A percentile compares a stretch with the other conserved stretches of the same genome.
Evolutionary conservation across 2,888 invertebrate genomes (phyloP).

Genomic region (Cremastinae sp.): DNA sequence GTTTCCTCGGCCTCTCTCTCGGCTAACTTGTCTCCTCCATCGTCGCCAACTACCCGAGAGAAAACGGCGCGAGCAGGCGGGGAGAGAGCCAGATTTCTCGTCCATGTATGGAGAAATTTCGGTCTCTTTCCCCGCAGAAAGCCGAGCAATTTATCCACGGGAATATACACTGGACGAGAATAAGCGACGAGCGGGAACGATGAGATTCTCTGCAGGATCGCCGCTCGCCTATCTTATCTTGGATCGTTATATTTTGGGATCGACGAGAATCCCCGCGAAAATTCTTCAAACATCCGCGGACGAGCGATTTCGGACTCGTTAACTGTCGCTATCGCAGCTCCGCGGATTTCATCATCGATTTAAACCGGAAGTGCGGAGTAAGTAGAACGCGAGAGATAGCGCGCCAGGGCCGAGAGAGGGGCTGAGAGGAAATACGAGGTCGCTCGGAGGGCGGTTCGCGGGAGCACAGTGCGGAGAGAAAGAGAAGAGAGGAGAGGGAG

Average conservation of each 20-base stretch:
- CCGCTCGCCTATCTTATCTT: too few relatives aligned
- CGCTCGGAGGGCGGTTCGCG: conserved; percentile 20
- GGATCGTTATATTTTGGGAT: too few relatives aligned
- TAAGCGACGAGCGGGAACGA: not conserved
- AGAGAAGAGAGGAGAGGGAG: not conserved
- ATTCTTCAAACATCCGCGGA: not conserved
- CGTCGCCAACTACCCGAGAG: conserved; percentile 29
- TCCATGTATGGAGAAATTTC: not conserved
- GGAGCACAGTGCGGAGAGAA: not conserved
- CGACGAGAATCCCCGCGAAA: too few relatives aligned
- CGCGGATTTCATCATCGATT: conserved; percentile 29
- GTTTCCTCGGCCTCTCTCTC: conserved; percentile 35
- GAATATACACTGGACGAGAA: not conserved
- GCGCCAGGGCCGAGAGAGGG: conserved; percentile 24
- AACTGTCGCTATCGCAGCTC: not conserved
- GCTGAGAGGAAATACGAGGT: conserved; percentile 67
- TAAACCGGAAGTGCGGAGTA: conserved; percentile 37
- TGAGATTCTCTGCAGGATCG: too few relatives aligned
- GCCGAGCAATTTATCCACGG: not conserved
- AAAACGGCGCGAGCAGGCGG: not conserved
- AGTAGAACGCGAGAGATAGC: conserved; percentile 47
- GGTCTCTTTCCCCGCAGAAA: not conserved
- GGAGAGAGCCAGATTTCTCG: conserved; percentile 17
- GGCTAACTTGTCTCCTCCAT: conserved; percentile 46
- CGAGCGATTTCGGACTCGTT: not conserved